phyloP scores from a whole-genome alignment of 1,140 invertebrate species.

The Luehdorfia chinensis region DNA sequence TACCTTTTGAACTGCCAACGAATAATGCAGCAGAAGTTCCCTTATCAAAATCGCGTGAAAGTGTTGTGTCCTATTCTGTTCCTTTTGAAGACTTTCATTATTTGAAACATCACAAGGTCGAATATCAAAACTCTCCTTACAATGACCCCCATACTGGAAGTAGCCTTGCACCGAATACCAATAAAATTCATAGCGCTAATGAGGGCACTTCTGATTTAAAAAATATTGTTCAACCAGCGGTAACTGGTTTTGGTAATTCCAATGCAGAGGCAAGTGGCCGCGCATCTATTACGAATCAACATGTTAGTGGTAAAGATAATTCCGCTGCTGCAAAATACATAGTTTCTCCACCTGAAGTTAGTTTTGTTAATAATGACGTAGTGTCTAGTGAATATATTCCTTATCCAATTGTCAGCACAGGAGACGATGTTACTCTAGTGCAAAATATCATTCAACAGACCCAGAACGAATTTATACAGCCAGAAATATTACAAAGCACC shows the following conservation, averaged over 20 bases:
- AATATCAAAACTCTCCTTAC: background rate
- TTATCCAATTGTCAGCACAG: background rate
- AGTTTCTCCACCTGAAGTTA: too few relatives aligned
- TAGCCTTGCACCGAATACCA: background rate
- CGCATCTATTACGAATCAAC: background rate
- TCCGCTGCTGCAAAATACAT: too few relatives aligned
- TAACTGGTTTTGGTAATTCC: background rate
- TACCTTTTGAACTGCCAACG: conserved; percentile 8
- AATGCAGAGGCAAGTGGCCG: background rate
- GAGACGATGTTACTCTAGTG: background rate
- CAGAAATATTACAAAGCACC: conserved; percentile 6
- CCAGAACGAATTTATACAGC: background rate
- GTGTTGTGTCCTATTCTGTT: conserved; percentile 23
- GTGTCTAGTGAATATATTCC: too few relatives aligned
- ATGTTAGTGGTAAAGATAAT: background rate
- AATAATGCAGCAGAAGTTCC: too few relatives aligned
- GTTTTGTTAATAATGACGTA: too few relatives aligned
- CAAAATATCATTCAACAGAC: background rate
- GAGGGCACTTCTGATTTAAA: background rate
- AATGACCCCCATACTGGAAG: background rate
- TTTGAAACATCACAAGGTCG: conserved; percentile 73
- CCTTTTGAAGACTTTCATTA: conserved; percentile 25
- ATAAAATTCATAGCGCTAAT: background rate
- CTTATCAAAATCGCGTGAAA: too few relatives aligned
- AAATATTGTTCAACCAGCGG: background rate